Base-by-base conservation (phyloP, 2,797 vertebrate genomes). In the Micropoecilia bifurca region DNA sequence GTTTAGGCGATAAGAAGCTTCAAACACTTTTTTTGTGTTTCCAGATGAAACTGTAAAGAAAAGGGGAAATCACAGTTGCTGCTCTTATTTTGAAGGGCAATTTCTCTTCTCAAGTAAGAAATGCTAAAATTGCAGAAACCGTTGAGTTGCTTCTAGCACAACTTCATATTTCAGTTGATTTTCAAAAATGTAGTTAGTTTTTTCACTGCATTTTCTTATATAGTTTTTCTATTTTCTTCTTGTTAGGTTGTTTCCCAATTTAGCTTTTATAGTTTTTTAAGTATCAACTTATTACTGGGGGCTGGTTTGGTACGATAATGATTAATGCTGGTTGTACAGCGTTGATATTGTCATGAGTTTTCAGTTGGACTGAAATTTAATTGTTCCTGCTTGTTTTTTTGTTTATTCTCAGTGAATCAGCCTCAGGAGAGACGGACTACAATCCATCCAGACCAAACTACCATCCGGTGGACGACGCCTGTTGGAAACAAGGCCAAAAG, bases 381-480 rank as follows among this genome's bases (percentile, higher is more conserved):
- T n/a, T 46, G 5, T 10, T 76, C 12, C 14, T 13, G 55, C n/a
- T 57, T 57, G n/a, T 0, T 13, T 5, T 72, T 74, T 68, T 25
- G 9, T 59, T 66, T 73, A 25, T 57, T 74, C 47, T 30, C 87
- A 96, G 95, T 5, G 92, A 93, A 74, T 91, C 81, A 1, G 47
- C 61, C 0, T 83, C 95, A 0, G 94, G 91, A 46, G 69, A 86
- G 14, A 90, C 89, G 0, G 91, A 95, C 75, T 98, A 96, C 57
- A 87, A 97, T 81, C 97, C 97, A 0, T 92, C 96, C 39, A 94
- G 96, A 82, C 87, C 88, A 4, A 88, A 84, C 82, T 98, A 98
- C 77, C 97, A 98, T 77, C 97, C 97, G 0, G 47, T 97, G 2
- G 93, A 96, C 1, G 93, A 98, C 0, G 97, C 97, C 81, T 98